These are phyloP conservation scores for Galeopsomyia nigrocyanea DNA, from an alignment of 2,888 invertebrate species.

Conservation along the genomic window DNA sequence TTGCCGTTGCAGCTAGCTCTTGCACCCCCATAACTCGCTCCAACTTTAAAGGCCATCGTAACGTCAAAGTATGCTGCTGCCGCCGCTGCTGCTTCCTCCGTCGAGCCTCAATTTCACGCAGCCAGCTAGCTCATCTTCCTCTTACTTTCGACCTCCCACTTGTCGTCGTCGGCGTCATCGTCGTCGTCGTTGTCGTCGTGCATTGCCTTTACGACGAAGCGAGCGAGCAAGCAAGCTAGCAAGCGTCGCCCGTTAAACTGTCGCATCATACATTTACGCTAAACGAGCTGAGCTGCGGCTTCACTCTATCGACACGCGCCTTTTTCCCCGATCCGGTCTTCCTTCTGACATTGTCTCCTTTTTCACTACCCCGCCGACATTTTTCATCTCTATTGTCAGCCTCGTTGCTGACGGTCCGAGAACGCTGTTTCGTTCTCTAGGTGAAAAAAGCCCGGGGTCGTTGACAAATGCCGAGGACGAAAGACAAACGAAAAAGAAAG, in stretches of 20 bases:
- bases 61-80: constrained; percentile 38
- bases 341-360: not conserved
- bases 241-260: constrained; percentile 22
- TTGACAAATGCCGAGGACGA: constrained; percentile 30
- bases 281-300: constrained; percentile 23
- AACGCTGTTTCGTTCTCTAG: constrained; percentile 21
- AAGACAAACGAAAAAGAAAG: constrained; percentile 1
- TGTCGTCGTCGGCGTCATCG: constrained; percentile 1
- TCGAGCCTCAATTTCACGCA: constrained; percentile 22
- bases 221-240: not conserved
- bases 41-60: constrained; percentile 50
- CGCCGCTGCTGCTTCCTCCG: not conserved
- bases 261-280: constrained; percentile 37
- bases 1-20: not conserved
- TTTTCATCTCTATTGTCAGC: not conserved
- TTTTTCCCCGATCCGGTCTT: constrained; percentile 1
- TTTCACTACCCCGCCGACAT: not conserved
- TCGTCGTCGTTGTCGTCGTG: not conserved
- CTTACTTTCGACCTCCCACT: constrained; percentile 4
- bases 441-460: constrained; percentile 14
- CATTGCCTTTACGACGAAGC: constrained; percentile 12
- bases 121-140: constrained; percentile 10
- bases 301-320: not conserved
- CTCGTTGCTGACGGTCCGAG: too few relatives aligned
- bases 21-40: constrained; percentile 47